Evolutionary conservation across 2,797 vertebrate species (phyloP), one percentile per base, ranked within the genome.

Genomic region (Odontamblyopus lacepedii): DNA sequence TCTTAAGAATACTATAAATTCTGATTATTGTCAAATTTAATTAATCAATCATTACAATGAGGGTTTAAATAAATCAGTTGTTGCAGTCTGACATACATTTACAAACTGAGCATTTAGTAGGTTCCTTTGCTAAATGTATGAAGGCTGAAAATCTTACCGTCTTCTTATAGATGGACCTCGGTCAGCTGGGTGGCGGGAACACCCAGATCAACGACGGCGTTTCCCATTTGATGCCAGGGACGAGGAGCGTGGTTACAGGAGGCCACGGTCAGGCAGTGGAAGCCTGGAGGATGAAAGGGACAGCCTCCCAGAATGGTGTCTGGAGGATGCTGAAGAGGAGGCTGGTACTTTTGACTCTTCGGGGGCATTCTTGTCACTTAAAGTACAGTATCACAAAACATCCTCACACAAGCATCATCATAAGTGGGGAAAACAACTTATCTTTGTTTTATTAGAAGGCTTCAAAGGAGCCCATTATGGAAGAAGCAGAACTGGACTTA

Each of bases 341-440:
- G 98, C 97, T n/a, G 98, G 98, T 79, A 99, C 98, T 0, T 99
- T 99, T 70, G 98, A 99, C 85, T 99, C 98, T 0, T 99, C 98
- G 0, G 98, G 98, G 77, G 98, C 98, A 0, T 99, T 99, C 87
- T 95, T 98, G 4, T 98, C 96, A 69, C 92, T 97, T 67, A 99
- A 99, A 94, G 98, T 97, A 79, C 91, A 85, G 2, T 2, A 16
- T 72, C 4, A 41, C 15, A 48, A 15, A 53, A 32, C 27, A 30
- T 18, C 13, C 8, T 30, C 18, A n/a, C 9, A 19, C 29, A 11
- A 27, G 4, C 18, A 23, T 68, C 4, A 1, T 30, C 6, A 18
- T 69, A 27, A 18, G 44, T 67, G 5, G 4, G 5, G 35, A 9
- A 27, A 26, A 8, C 23, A 18, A 57, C 35, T 19, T 13, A 30